Conservation (phyloP, 1,140 invertebrate genomes). For the Lucilia cuprina region DNA sequence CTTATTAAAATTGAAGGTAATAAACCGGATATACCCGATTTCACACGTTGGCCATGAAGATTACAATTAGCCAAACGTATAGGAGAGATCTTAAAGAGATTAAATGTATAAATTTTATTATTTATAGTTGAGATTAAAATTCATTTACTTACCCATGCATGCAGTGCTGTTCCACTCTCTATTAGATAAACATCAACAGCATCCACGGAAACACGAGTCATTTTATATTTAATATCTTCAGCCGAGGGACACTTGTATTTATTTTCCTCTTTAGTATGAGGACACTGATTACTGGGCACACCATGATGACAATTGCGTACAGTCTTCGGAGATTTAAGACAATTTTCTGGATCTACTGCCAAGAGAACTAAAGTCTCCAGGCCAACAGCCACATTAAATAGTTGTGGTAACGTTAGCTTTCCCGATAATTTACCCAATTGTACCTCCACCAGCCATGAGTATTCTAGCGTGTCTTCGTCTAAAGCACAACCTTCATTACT, state of each 20-base stretch:
- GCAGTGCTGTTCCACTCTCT: slow-evolving; percentile 85
- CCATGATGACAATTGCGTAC: slow-evolving; percentile 87
- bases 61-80: slow-evolving; percentile 91
- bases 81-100: slow-evolving; percentile 74
- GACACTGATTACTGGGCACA: slow-evolving; percentile 76
- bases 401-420: slow-evolving; percentile 78
- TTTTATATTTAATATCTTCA: slow-evolving; percentile 94
- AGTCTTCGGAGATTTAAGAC: slow-evolving; percentile 77
- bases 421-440: slow-evolving; percentile 84
- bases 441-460: slow-evolving; percentile 91
- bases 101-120: no score
- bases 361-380: slow-evolving; percentile 89
- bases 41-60: slow-evolving; percentile 88
- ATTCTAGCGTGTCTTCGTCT: slow-evolving; percentile 95
- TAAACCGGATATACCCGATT: slow-evolving; percentile 87
- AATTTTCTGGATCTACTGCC: slow-evolving; percentile 88
- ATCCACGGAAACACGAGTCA: slow-evolving; percentile 91
- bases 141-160: slow-evolving; percentile 74
- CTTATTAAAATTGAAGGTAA: slow-evolving; percentile 79
- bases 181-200: slow-evolving; percentile 89
- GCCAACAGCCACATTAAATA: slow-evolving; percentile 85
- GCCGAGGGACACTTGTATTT: slow-evolving; percentile 82
- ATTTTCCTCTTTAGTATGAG: slow-evolving; percentile 73
- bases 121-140: neutral
- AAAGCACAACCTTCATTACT: slow-evolving; percentile 87